phyloP scores from a whole-genome alignment of 2,113 vertebrate species.

The Perca flavescens region DNA sequence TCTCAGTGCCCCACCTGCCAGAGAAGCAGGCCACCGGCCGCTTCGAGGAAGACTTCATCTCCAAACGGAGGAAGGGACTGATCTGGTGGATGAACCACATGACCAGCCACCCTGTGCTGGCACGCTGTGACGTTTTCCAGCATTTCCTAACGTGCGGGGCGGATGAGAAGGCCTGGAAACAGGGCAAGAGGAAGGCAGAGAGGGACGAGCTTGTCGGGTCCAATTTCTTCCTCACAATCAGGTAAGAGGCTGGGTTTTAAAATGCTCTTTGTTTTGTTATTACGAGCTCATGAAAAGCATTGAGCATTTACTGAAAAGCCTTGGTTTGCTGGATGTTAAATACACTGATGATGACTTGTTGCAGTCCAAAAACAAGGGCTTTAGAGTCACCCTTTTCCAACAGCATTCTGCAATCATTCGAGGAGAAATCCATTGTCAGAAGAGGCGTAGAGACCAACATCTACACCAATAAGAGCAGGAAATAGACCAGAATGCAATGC shows the following conservation, averaged over 20 bases:
- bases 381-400: background rate
- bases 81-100: slow-evolving; percentile 99
- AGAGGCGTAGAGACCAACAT: background rate
- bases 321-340: background rate
- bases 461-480: background rate
- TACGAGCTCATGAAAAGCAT: background rate
- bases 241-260: slow-evolving; percentile 41
- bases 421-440: background rate
- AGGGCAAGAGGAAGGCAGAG: slow-evolving; percentile 96
- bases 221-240: slow-evolving; percentile 96
- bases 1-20: slow-evolving; percentile 95
- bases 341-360: background rate
- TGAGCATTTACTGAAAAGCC: background rate
- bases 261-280: background rate
- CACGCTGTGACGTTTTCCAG: slow-evolving; percentile 95
- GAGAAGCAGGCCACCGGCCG: slow-evolving; percentile 98
- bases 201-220: slow-evolving; percentile 95
- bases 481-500: background rate
- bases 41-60: slow-evolving; percentile 98
- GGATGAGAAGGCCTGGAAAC: slow-evolving; percentile 97
- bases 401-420: background rate
- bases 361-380: background rate
- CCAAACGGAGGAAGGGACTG: slow-evolving; percentile 94
- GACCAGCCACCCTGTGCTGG: slow-evolving; percentile 95
- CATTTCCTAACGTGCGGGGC: slow-evolving; percentile 94